These are phyloP conservation scores for Nanorana parkeri DNA, from an alignment of 2,113 vertebrate species.

Conservation along the genomic window DNA sequence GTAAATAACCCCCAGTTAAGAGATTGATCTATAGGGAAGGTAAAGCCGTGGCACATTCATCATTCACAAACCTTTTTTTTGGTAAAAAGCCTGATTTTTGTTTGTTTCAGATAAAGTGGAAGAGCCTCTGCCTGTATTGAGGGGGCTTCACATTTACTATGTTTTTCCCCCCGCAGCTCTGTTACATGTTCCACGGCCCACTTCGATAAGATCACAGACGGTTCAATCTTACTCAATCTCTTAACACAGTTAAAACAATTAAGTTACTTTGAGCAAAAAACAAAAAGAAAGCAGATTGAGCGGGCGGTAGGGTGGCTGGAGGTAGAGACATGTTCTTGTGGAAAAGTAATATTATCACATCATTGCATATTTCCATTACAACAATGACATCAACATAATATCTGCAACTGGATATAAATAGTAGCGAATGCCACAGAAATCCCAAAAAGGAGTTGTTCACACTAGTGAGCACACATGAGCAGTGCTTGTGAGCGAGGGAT, in stretches of 20 bases:
- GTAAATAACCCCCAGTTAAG: not conserved
- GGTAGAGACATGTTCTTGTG: not conserved
- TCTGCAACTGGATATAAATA: not conserved
- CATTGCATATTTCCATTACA: not conserved
- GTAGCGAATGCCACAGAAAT: not conserved
- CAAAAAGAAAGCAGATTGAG: not conserved
- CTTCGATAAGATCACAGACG: not conserved
- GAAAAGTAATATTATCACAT: not conserved
- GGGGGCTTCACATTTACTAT: too few species aligned
- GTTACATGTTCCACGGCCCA: constrained; percentile 1
- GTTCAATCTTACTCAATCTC: constrained; percentile 39
- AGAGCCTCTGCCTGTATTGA: too few species aligned
- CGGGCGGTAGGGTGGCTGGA: not conserved
- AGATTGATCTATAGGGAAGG: constrained; percentile 13
- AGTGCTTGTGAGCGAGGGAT: too few species aligned
- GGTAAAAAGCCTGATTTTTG: too few species aligned
- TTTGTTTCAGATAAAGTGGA: not conserved
- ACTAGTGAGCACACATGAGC: too few species aligned
- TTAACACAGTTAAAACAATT: constrained; percentile 3
- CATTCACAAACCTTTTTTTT: not conserved
- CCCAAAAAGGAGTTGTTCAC: not conserved
- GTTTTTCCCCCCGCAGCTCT: not conserved
- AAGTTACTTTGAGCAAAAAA: not conserved
- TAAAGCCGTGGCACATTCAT: not conserved
- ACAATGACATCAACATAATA: not conserved